Percentiles rank a stretch among this genome's conserved stretches.
Conservation (phyloP, 2,888 invertebrate species). For the Hirtodrosophila trivittata region DNA sequence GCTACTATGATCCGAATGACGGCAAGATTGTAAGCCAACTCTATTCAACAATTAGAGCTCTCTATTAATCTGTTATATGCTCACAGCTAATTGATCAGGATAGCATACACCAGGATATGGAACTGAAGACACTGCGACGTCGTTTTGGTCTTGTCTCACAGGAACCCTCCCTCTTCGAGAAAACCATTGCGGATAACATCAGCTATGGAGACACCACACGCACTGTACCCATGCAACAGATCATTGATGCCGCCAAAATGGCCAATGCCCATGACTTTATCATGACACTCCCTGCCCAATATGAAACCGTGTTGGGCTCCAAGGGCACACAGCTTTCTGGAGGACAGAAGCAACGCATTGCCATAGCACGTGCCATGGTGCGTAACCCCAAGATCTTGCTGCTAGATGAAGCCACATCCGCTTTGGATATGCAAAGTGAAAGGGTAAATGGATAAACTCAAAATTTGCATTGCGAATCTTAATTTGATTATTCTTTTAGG, state of each 20-base stretch:
- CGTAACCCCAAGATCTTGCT: conserved; percentile 88
- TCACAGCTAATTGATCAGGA: conserved; percentile 83
- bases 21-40: conserved; percentile 85
- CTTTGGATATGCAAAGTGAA: conserved; percentile 90
- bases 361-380: conserved; percentile 90
- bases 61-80: fast-evolving
- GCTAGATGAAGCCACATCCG: conserved; percentile 91
- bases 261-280: conserved; percentile 95
- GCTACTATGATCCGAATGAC: conserved; percentile 90
- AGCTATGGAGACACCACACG: conserved; percentile 93
- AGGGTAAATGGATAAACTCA: conserved; percentile 84
- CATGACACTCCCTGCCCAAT: conserved; percentile 89
- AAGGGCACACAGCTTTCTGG: conserved; percentile 91
- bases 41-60: conserved; percentile 55
- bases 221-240: conserved; percentile 87
- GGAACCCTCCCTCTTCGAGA: conserved; percentile 94
- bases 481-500: conserved; percentile 45
- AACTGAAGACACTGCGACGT: conserved; percentile 87
- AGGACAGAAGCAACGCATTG: conserved; percentile 94
- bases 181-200: conserved; percentile 94
- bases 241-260: conserved; percentile 90
- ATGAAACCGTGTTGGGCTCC: conserved; percentile 89
- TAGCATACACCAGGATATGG: conserved; percentile 85
- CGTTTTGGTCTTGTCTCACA: conserved; percentile 95
- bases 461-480: background rate